phyloP scores from a whole-genome alignment of 2,113 vertebrate species.

The Tychaedon coryphoeus region DNA sequence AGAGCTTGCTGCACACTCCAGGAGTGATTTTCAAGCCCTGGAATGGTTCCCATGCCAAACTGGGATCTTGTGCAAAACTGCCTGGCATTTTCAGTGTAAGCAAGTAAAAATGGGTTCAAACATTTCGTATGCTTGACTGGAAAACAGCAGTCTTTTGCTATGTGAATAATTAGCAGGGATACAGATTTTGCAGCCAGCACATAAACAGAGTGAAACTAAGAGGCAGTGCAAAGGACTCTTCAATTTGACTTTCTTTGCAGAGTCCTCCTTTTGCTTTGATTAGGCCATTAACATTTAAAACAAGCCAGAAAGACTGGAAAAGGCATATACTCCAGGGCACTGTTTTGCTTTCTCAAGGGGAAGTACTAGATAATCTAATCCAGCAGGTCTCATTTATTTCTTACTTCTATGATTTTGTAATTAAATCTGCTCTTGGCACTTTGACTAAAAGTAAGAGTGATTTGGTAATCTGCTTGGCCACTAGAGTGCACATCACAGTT shows the following conservation, averaged over 20 bases:
- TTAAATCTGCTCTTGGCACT: constrained; percentile 50
- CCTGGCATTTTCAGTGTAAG: background rate
- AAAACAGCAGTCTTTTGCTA: constrained; percentile 15
- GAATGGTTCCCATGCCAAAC: constrained; percentile 45
- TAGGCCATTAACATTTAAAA: constrained; percentile 27
- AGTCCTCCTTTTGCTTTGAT: constrained; percentile 12
- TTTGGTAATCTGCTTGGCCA: constrained; percentile 33
- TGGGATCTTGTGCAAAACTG: constrained; percentile 7
- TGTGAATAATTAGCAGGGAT: constrained; percentile 4
- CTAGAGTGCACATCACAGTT: background rate
- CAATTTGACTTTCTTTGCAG: constrained; percentile 16
- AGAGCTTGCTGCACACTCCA: background rate
- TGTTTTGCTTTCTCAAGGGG: background rate
- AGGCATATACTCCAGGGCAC: background rate
- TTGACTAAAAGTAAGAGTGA: constrained; percentile 43
- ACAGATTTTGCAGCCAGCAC: background rate
- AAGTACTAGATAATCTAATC: constrained; percentile 45
- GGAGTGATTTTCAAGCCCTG: constrained; percentile 42
- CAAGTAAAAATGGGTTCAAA: constrained; percentile 36
- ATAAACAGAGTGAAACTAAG: background rate
- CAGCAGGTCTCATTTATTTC: constrained; percentile 39
- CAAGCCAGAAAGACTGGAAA: background rate
- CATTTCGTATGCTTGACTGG: constrained; percentile 29
- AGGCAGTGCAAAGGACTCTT: background rate
- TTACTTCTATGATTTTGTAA: constrained; percentile 57